phyloP scores from a whole-genome alignment of 2,888 invertebrate species.

The Pandemis corylana region DNA sequence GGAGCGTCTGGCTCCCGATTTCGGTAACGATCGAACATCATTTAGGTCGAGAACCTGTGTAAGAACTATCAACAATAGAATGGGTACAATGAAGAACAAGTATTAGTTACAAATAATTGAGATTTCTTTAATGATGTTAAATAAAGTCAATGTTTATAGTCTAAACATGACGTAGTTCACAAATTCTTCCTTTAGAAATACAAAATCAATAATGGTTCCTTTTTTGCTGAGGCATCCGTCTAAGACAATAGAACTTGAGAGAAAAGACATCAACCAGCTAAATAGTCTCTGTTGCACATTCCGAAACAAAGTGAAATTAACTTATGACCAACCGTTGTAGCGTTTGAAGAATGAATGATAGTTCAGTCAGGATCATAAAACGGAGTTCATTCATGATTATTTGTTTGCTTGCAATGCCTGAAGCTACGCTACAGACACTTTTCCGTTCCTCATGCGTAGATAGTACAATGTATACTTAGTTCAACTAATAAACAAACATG shows the following conservation, averaged over 20 bases:
- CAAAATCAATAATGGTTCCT: background rate
- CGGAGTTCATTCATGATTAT: background rate
- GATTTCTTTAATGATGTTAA: background rate
- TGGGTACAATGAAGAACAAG: background rate
- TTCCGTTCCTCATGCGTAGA: background rate
- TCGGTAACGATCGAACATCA: slow-evolving; percentile 23
- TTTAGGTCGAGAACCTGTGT: background rate
- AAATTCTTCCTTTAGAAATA: background rate
- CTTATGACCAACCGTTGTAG: background rate
- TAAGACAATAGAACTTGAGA: background rate
- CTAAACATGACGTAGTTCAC: background rate
- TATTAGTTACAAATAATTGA: background rate
- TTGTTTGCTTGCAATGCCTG: background rate
- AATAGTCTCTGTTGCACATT: background rate
- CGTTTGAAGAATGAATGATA: background rate
- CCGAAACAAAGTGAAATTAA: background rate
- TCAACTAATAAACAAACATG: background rate
- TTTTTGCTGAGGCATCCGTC: background rate
- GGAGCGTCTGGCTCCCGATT: slow-evolving; percentile 12
- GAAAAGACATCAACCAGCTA: background rate
- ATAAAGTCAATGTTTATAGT: background rate
- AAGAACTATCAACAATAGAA: background rate
- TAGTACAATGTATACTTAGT: too few relatives aligned
- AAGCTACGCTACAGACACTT: background rate
- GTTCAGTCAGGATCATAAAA: background rate